These are phyloP conservation scores for Capricornis sumatraensis DNA, from an alignment of 2,113 vertebrate species.

Conservation along the genomic window DNA sequence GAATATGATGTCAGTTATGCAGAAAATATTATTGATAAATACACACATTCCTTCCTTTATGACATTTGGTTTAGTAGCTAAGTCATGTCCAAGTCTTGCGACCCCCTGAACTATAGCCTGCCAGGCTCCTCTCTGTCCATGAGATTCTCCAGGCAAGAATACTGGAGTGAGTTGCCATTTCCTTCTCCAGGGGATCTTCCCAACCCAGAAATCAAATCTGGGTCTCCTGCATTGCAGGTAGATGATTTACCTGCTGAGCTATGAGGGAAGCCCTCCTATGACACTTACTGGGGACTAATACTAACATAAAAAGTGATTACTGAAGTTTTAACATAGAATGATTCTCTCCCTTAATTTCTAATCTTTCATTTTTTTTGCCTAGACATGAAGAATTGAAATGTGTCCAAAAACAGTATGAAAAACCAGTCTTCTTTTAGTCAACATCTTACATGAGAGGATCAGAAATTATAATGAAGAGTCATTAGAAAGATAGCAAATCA, in stretches of 20 bases:
- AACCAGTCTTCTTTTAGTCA: neutral
- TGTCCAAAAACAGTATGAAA: neutral
- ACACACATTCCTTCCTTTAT: neutral
- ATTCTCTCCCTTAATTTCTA: neutral
- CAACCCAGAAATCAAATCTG: neutral
- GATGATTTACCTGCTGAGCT: neutral
- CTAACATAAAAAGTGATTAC: neutral
- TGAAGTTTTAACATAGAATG: neutral
- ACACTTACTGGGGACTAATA: neutral
- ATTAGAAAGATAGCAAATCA: neutral
- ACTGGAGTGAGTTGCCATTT: neutral
- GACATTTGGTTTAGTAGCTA: neutral
- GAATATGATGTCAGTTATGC: neutral
- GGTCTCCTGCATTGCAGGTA: neutral
- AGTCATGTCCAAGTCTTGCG: fast-evolving
- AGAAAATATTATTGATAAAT: neutral
- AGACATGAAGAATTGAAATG: neutral
- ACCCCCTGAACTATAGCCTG: neutral
- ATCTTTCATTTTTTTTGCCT: neutral
- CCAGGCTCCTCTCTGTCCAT: neutral
- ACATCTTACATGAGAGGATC: neutral
- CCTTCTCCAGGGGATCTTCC: neutral
- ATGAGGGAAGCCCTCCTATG: neutral
- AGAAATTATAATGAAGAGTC: neutral
- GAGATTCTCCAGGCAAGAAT: neutral